phyloP scores from a whole-genome alignment of 2,113 vertebrate genomes.

The Pionites leucogaster region DNA sequence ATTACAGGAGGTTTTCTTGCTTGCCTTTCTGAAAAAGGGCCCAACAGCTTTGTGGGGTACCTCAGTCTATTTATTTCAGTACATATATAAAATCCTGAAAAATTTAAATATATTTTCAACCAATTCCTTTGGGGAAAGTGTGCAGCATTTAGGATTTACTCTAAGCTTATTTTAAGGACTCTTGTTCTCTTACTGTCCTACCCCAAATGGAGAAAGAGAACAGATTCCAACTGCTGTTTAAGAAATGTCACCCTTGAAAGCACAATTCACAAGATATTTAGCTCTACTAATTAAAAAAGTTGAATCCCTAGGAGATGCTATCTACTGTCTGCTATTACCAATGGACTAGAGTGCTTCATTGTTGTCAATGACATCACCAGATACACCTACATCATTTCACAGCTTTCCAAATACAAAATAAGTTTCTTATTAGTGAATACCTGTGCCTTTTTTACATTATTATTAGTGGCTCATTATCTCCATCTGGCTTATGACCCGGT shows the following conservation, averaged over 20 bases:
- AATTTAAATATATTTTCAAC: not conserved
- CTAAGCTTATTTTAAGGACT: not conserved
- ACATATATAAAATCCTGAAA: not conserved
- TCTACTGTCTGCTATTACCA: not conserved
- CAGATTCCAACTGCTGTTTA: not conserved
- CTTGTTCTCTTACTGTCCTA: not conserved
- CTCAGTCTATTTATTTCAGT: not conserved
- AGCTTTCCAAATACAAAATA: not conserved
- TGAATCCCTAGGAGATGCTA: not conserved
- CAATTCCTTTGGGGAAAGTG: not conserved
- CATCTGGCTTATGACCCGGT: not conserved
- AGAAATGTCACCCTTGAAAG: not conserved
- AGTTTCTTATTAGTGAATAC: not conserved
- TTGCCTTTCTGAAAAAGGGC: not conserved
- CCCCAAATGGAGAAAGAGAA: not conserved
- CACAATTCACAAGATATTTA: not conserved
- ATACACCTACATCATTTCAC: not conserved
- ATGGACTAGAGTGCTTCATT: not conserved
- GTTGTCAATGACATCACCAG: not conserved
- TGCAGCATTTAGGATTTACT: not conserved
- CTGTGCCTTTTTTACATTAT: not conserved
- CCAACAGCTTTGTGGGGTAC: not conserved
- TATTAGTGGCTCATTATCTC: not conserved
- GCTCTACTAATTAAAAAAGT: not conserved
- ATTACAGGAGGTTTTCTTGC: not conserved